Conservation (phyloP, 2,797 vertebrate species). For the Smutsia gigantea region DNA sequence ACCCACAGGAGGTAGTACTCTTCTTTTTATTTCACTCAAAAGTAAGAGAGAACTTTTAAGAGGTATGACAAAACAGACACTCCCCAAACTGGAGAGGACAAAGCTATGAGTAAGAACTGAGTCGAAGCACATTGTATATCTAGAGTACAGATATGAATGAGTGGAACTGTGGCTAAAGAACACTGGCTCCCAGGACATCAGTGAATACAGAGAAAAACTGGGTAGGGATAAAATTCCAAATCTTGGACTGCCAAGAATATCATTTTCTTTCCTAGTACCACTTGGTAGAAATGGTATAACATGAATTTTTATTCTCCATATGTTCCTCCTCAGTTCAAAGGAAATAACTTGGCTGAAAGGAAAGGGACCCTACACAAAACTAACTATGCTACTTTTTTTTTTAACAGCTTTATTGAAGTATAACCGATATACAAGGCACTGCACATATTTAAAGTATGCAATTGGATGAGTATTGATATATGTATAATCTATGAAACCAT, state of each 20-base stretch:
- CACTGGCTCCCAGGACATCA: not conserved
- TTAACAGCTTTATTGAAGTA: not conserved
- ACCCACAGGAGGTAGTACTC: not conserved
- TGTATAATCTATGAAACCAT: not conserved
- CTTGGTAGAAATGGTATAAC: not conserved
- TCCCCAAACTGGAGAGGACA: not conserved
- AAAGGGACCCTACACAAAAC: not conserved
- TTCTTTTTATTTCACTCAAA: not conserved
- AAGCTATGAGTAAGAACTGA: not conserved
- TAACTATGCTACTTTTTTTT: not conserved
- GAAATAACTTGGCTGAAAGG: not conserved
- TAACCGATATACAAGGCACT: not conserved
- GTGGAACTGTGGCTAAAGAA: not conserved
- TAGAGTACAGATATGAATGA: not conserved
- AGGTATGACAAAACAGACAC: not conserved
- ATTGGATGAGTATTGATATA: not conserved
- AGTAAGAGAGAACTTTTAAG: not conserved
- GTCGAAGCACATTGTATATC: not conserved
- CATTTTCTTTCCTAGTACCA: not conserved
- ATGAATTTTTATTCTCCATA: not conserved
- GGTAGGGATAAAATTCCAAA: not conserved
- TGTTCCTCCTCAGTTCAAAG: not conserved
- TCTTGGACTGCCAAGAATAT: not conserved
- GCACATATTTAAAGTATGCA: not conserved
- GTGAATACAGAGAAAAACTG: not conserved